These are phyloP conservation scores for Geopemphigus sp. DNA, from an alignment of 1,140 invertebrate genomes.

Conservation along the genomic window DNA sequence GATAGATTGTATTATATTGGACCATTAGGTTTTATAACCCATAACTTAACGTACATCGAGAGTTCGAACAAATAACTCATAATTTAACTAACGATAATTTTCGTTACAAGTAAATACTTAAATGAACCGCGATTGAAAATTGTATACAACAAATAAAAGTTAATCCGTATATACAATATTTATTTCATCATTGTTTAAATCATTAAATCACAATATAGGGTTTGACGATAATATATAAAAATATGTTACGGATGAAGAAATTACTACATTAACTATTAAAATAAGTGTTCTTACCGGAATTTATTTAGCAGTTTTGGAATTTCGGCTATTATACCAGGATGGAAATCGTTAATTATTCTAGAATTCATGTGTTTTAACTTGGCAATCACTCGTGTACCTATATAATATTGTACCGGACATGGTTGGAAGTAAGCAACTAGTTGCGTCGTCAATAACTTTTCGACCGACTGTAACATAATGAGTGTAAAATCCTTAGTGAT, in stretches of 20 bases:
- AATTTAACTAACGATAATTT: too few species aligned
- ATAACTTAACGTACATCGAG: too few species aligned
- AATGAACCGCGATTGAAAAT: too few species aligned
- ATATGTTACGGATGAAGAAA: neutral
- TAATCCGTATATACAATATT: too few species aligned
- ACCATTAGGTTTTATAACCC: too few species aligned
- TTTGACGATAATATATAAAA: neutral
- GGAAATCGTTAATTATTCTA: conserved; percentile 60
- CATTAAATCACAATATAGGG: too few species aligned
- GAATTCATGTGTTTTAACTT: conserved; percentile 67
- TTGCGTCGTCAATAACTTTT: conserved; percentile 59
- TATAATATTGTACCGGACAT: conserved; percentile 63
- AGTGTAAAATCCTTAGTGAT: neutral
- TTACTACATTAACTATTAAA: too few species aligned
- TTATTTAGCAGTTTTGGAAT: conserved; percentile 75
- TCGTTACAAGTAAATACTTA: too few species aligned
- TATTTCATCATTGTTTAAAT: too few species aligned
- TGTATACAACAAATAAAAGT: too few species aligned
- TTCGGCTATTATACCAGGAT: conserved; percentile 86
- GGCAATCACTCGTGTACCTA: conserved; percentile 77
- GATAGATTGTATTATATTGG: too few species aligned
- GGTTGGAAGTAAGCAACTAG: conserved; percentile 67
- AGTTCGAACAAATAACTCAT: too few species aligned
- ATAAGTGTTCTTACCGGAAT: conserved; percentile 60
- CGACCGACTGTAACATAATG: neutral